phyloP scores from a whole-genome alignment of 1,140 invertebrate genomes.

The Macrobrachium rosenbergii region DNA sequence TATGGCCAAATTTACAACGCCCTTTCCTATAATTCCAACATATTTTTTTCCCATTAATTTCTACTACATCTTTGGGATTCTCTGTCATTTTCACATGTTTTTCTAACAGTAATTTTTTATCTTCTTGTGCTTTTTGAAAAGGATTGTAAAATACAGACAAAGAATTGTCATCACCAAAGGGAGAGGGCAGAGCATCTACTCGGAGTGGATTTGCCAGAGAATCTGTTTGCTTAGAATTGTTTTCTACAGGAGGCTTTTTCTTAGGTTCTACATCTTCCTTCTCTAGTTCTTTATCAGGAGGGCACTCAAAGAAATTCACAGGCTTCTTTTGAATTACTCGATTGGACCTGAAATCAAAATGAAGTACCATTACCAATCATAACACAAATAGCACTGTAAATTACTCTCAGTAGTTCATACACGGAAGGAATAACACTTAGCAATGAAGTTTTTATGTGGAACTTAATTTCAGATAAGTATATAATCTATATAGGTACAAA shows the following conservation, averaged over 20 bases:
- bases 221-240: constrained; percentile 28
- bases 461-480: no score
- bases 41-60: constrained; percentile 89
- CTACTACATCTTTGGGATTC: constrained; percentile 78
- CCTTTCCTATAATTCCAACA: constrained; percentile 96
- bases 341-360: constrained; percentile 25
- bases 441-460: no score
- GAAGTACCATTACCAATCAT: background rate
- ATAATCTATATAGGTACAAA: no score
- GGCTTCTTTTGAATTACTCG: constrained; percentile 25
- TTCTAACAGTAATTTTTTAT: constrained; percentile 87
- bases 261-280: constrained; percentile 42
- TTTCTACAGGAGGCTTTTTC: constrained; percentile 13
- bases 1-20: constrained; percentile 89
- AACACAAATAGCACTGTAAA: no score
- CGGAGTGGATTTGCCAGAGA: constrained; percentile 57
- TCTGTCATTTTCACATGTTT: constrained; percentile 94
- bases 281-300: constrained; percentile 1
- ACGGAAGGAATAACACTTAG: no score
- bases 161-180: constrained; percentile 46
- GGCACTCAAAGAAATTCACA: constrained; percentile 51
- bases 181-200: constrained; percentile 25
- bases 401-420: no score
- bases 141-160: constrained; percentile 89
- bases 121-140: constrained; percentile 88